phyloP scores from a whole-genome alignment of 2,888 invertebrate genomes.

The Melanchra persicariae region DNA sequence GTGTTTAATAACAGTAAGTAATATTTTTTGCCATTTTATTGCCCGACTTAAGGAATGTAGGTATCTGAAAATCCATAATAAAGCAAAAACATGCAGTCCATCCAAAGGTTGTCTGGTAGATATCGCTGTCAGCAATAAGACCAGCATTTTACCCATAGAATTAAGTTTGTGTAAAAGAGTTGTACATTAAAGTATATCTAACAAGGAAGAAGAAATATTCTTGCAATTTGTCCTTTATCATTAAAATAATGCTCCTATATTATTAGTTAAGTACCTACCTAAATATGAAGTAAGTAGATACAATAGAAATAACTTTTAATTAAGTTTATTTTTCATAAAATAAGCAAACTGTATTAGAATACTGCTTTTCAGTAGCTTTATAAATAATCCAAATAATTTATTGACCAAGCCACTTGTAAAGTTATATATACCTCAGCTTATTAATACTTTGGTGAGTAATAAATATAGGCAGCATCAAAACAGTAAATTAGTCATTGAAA shows the following conservation, averaged over 20 bases:
- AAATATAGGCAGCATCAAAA: conserved; percentile 21
- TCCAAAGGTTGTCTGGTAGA: too few species aligned
- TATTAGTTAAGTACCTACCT: background rate
- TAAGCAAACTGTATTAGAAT: too few species aligned
- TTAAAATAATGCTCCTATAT: background rate
- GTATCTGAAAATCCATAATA: background rate
- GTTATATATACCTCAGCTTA: background rate
- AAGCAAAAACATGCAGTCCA: background rate
- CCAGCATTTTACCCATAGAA: too few species aligned
- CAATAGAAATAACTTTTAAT: conserved; percentile 1
- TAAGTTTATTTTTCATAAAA: background rate
- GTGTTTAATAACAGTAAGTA: background rate
- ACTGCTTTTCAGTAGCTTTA: background rate
- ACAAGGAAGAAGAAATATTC: background rate
- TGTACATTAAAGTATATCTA: too few species aligned
- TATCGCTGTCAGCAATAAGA: too few species aligned
- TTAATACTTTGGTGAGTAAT: conserved; percentile 40
- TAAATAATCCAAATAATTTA: background rate
- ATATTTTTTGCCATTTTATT: background rate
- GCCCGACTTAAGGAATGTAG: background rate
- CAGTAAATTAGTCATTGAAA: conserved; percentile 22
- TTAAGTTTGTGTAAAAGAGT: too few species aligned
- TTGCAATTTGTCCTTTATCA: background rate
- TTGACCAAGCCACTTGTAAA: background rate
- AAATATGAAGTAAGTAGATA: background rate